Evolutionary conservation across 2,888 invertebrate genomes (phyloP).

Genomic region (Chrysodeixis includens): DNA sequence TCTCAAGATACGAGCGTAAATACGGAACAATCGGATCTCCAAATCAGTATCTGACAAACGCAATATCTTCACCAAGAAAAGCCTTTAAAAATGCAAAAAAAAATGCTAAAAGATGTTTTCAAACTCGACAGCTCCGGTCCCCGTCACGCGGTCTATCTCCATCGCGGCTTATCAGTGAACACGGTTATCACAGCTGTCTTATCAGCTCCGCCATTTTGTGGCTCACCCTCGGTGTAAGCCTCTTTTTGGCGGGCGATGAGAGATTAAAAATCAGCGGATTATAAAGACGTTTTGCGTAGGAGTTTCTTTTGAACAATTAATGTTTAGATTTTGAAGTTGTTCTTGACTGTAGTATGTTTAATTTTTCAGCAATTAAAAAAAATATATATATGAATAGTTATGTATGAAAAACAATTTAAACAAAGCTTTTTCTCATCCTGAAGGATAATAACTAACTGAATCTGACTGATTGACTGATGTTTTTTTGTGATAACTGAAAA

Average conservation of each 20-base stretch:
- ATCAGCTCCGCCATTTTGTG: conserved; percentile 46
- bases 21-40: too few relatives aligned
- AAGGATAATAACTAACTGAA: too few relatives aligned
- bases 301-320: neutral
- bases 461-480: too few relatives aligned
- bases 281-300: neutral
- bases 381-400: too few relatives aligned
- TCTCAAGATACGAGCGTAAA: too few relatives aligned
- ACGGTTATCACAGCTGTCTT: conserved; percentile 39
- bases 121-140: conserved; percentile 13
- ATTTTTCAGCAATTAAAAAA: too few relatives aligned
- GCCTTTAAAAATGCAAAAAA: conserved; percentile 17
- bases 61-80: neutral
- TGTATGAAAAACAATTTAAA: too few relatives aligned
- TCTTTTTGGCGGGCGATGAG: conserved; percentile 47
- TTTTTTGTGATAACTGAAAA: too few relatives aligned
- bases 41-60: too few relatives aligned
- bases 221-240: conserved; percentile 30
- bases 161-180: conserved; percentile 40
- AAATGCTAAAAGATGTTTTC: conserved; percentile 24
- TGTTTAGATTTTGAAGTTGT: too few relatives aligned
- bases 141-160: conserved; percentile 31
- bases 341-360: too few relatives aligned
- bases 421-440: too few relatives aligned
- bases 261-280: conserved; percentile 14